These are phyloP conservation scores for Stichopus horrens DNA, from an alignment of 53 echinoderm and acorn worm species.

Conservation along the genomic window DNA sequence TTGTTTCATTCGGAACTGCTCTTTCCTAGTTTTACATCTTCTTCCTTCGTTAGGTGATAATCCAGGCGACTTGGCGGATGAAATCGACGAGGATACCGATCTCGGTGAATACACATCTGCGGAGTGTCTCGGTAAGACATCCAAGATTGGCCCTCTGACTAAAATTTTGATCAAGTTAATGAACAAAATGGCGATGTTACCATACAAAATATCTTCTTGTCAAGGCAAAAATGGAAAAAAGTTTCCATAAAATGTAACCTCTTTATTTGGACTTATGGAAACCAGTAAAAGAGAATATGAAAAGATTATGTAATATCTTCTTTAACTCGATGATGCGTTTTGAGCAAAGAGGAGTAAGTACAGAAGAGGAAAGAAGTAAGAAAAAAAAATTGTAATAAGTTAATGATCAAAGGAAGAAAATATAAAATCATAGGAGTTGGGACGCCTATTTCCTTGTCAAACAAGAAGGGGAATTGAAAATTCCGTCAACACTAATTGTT, in stretches of 20 bases:
- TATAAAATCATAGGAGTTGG: no score
- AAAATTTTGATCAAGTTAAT: conserved; percentile 7
- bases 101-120: conserved; percentile 19
- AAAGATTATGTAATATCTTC: not conserved
- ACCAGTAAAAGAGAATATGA: not conserved
- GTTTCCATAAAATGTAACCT: not conserved
- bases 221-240: not conserved
- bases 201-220: not conserved
- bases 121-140: conserved; percentile 20
- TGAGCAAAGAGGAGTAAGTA: no score
- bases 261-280: not conserved
- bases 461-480: no score
- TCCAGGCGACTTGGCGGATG: conserved; percentile 45
- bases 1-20: no score
- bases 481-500: no score
- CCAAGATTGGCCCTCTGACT: not conserved
- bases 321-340: not conserved
- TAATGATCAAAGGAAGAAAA: no score
- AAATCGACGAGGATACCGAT: conserved; percentile 32
- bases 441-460: no score
- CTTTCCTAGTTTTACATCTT: not conserved
- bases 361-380: no score
- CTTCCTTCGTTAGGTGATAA: conserved; percentile 40
- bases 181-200: not conserved
- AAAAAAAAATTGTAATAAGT: no score